A percentile compares a stretch with the other conserved stretches of the same genome.
Conservation (phyloP, 2,113 vertebrate species). For the Galbula dea region DNA sequence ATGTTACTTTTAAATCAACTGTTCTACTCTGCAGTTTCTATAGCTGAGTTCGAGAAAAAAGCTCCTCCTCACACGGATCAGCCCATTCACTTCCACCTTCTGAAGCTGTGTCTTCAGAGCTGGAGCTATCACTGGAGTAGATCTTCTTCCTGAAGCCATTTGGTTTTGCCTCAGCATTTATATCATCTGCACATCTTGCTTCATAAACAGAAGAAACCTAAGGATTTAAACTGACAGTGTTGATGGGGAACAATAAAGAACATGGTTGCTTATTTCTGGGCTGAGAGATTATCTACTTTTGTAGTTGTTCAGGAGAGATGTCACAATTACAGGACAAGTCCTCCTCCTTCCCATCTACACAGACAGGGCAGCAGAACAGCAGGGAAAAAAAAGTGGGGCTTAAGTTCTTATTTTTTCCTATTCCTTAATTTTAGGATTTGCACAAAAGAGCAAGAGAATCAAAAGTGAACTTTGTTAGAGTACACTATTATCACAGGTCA, state of each 20-base stretch:
- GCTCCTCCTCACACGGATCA: constrained; percentile 75
- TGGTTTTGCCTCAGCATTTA: constrained; percentile 67
- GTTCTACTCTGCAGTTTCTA: constrained; percentile 73
- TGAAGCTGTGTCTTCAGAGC: constrained; percentile 78
- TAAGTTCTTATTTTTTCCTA: neutral
- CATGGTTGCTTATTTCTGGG: neutral
- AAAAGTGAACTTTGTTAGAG: neutral
- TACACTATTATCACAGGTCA: neutral
- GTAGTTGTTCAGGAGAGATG: neutral
- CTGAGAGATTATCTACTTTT: neutral
- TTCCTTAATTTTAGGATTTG: neutral
- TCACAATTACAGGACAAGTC: neutral
- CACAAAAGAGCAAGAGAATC: neutral
- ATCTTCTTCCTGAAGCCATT: constrained; percentile 73
- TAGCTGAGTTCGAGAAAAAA: constrained; percentile 81
- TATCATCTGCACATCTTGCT: constrained; percentile 78
- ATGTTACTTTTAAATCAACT: constrained; percentile 47
- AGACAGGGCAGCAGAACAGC: constrained; percentile 4
- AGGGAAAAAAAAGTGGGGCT: neutral
- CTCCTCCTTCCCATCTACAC: neutral
- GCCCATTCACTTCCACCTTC: constrained; percentile 78
- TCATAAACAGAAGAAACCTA: constrained; percentile 95
- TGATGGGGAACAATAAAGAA: constrained; percentile 41
- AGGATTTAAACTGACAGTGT: constrained; percentile 62
- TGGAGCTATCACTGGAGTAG: constrained; percentile 80